Evolutionary conservation across 2,113 vertebrate species (phyloP).

Genomic region (Gopherus evgoodei): DNA sequence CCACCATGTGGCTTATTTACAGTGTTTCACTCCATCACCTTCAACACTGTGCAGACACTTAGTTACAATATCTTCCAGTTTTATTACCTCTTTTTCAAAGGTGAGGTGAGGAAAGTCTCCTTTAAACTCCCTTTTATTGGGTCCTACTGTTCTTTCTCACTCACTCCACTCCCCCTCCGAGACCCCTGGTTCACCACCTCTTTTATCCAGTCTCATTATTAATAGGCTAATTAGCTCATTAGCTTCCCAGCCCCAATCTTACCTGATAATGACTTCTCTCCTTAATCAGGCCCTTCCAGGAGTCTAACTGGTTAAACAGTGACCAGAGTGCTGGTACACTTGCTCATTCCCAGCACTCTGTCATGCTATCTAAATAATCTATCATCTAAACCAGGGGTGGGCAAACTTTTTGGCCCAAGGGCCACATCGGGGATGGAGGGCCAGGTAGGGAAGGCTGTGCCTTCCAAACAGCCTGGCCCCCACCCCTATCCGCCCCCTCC

Average conservation of each 20-base stretch:
- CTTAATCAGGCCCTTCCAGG: neutral
- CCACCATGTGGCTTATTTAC: neutral
- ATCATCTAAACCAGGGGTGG: slow-evolving; percentile 23
- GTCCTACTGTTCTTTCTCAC: neutral
- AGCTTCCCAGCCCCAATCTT: neutral
- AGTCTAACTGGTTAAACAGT: neutral
- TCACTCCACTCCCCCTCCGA: neutral
- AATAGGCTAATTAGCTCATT: neutral
- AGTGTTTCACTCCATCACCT: neutral
- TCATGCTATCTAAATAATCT: slow-evolving; percentile 32
- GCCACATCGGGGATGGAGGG: too few relatives aligned
- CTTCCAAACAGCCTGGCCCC: too few relatives aligned
- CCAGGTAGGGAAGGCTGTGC: too few relatives aligned
- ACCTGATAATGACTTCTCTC: neutral
- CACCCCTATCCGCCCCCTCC: too few relatives aligned
- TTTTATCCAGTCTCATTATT: neutral
- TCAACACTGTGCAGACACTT: neutral
- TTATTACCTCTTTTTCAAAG: neutral
- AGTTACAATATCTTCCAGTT: neutral
- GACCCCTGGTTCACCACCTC: neutral
- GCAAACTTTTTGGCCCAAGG: too few relatives aligned
- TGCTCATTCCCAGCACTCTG: neutral
- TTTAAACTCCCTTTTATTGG: neutral
- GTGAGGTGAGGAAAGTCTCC: neutral
- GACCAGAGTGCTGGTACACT: too few relatives aligned